Base-by-base conservation (phyloP, 2,113 vertebrate genomes). In the Capreolus pygargus region DNA sequence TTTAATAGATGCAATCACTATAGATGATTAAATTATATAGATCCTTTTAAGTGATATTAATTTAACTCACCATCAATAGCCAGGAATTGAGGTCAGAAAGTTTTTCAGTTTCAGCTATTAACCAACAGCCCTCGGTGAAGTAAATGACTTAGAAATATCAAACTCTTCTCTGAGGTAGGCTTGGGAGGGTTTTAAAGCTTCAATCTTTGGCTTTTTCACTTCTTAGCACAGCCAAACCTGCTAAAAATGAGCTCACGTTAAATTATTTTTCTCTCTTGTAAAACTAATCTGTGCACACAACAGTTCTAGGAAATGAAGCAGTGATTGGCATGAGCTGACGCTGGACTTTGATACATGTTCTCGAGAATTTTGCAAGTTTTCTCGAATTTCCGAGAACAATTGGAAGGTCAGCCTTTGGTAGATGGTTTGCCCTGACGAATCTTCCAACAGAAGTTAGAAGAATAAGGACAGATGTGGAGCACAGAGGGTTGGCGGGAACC, bases 211-310 rank as follows among this genome's bases (percentile, higher is more conserved):
- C 1, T 57, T 52, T 96, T 94, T 96, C 15, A 55, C 84, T 84
- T 21, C 0, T 0, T 11, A 1, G 36, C 43, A 43, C 0, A 54
- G 54, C 25, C 86, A 95, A 60, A 79, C n/a, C 36, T 21, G 7
- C 55, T 82, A 8, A 43, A 52, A 76, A 95, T 86, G 19, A 97
- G 97, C 83, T 97, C 90, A 52, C 33, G 45, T 30, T 61, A 95
- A 82, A 45, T 94, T 64, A 89, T 97, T 97, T 92, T 92, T 94
- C 90, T 95, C 87, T 98, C 91, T 98, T 95, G 36, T 50, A 57
- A 88, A 94, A 94, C 78, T 86, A 86, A 85, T 94, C 95, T 94
- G 93, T 93, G 94, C 9, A 28, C 17, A 19, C 36, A 25, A 47
- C 50, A 21, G 7, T 61, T 25, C 25, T 1, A 27, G 43, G 25